A percentile compares a stretch with the other conserved stretches of the same genome.
Evolutionary conservation across 2,113 vertebrate species (phyloP).

Genomic region (Callionymus lyra): DNA sequence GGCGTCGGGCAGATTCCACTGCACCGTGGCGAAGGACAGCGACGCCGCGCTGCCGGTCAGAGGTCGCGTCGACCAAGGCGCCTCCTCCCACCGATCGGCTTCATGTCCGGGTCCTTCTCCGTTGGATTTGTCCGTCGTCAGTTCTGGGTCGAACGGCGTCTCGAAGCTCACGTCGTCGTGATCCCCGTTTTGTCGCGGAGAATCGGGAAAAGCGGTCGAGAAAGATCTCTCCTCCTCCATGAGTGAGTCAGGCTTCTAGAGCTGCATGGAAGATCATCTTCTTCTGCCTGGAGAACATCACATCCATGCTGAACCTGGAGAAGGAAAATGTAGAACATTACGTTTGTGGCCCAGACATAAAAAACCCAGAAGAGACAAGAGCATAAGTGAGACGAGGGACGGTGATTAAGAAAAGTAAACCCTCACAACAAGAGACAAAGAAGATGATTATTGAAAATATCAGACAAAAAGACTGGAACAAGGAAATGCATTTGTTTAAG

Average conservation of each 20-base stretch:
- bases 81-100: conserved; percentile 34
- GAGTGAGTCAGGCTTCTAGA: background rate
- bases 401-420: too few species aligned
- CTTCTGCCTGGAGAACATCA: too few species aligned
- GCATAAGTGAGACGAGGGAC: too few species aligned
- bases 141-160: conserved; percentile 1
- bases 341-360: too few species aligned
- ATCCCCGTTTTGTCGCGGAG: conserved; percentile 25
- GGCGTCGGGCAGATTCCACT: conserved; percentile 54
- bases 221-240: conserved; percentile 48
- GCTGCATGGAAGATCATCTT: too few species aligned
- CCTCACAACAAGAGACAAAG: too few species aligned
- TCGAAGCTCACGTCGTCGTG: conserved; percentile 6
- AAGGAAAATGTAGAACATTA: too few species aligned
- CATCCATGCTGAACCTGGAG: too few species aligned
- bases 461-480: too few species aligned
- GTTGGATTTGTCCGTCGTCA: background rate
- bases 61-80: conserved; percentile 29
- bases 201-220: conserved; percentile 19
- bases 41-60: conserved; percentile 24
- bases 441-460: too few species aligned
- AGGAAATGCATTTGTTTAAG: too few species aligned
- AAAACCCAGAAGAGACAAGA: too few species aligned
- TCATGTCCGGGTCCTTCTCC: background rate
- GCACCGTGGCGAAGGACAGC: conserved; percentile 52